Conservation (phyloP, 2,797 vertebrate species). For the Rhinoraja longicauda region DNA sequence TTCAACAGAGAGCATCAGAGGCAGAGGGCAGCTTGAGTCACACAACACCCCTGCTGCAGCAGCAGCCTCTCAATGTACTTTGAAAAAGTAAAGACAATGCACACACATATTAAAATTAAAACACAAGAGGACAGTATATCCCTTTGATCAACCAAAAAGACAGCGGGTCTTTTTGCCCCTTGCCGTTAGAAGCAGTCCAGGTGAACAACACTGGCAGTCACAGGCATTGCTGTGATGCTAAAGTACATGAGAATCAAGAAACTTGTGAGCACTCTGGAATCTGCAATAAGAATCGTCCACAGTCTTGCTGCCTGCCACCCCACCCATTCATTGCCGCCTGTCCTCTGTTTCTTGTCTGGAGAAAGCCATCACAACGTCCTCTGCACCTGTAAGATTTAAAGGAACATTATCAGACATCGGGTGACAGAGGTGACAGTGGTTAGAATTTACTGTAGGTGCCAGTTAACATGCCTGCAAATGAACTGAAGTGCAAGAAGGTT, state of each 20-base stretch:
- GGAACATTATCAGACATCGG: neutral
- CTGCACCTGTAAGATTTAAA: slow-evolving; percentile 69
- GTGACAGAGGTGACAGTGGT: neutral
- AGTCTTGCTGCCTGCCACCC: slow-evolving; percentile 20
- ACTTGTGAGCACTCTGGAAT: neutral
- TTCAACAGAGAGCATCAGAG: neutral
- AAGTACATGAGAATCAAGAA: neutral
- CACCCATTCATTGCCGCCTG: slow-evolving; percentile 78
- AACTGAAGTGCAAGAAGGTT: neutral
- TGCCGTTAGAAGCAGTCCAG: neutral
- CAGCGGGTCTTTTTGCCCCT: neutral
- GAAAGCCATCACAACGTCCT: slow-evolving; percentile 98
- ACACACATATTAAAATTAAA: neutral
- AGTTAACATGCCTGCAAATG: neutral
- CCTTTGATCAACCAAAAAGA: slow-evolving; percentile 3
- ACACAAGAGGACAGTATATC: slow-evolving; percentile 10
- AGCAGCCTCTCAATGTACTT: neutral
- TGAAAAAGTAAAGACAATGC: neutral
- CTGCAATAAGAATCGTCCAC: neutral
- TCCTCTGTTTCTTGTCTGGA: slow-evolving; percentile 95
- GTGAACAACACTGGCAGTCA: neutral
- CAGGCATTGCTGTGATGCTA: neutral
- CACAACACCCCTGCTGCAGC: neutral
- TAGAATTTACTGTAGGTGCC: neutral
- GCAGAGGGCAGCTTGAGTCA: neutral